Conservation (phyloP, 2,888 invertebrate species). For the Cotesia congregata region DNA sequence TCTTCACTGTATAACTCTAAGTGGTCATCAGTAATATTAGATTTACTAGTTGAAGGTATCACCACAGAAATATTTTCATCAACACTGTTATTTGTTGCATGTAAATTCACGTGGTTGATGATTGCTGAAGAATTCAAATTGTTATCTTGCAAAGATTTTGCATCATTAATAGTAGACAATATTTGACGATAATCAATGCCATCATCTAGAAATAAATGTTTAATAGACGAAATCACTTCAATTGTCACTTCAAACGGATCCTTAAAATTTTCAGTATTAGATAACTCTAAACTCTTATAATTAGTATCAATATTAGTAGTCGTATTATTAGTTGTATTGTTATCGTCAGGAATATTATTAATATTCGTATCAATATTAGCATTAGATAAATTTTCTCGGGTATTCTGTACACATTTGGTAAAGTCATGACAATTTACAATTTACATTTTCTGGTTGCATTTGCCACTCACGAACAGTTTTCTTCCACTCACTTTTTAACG, state of each 20-base stretch:
- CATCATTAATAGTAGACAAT: conserved; percentile 2
- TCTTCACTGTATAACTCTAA: too few relatives aligned
- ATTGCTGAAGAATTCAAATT: too few relatives aligned
- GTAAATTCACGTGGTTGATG: too few relatives aligned
- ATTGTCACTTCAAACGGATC: background rate
- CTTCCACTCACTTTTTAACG: background rate
- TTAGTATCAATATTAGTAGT: background rate
- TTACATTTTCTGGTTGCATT: conserved; percentile 10
- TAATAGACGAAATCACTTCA: background rate
- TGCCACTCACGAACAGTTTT: conserved; percentile 2
- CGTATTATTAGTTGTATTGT: background rate
- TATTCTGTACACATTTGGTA: conserved; percentile 3
- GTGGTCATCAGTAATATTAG: too few relatives aligned
- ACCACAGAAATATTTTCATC: too few relatives aligned
- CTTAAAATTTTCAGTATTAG: background rate
- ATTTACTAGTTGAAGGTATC: too few relatives aligned
- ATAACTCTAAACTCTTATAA: background rate
- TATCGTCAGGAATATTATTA: too few relatives aligned
- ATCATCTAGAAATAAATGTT: background rate
- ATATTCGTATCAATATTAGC: background rate
- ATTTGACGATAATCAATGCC: conserved; percentile 3
- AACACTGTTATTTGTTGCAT: too few relatives aligned
- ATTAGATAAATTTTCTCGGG: background rate
- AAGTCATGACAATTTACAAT: background rate
- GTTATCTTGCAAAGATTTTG: background rate